These are phyloP conservation scores for Smittia aterrima DNA, from an alignment of 2,888 invertebrate genomes.

Conservation along the genomic window DNA sequence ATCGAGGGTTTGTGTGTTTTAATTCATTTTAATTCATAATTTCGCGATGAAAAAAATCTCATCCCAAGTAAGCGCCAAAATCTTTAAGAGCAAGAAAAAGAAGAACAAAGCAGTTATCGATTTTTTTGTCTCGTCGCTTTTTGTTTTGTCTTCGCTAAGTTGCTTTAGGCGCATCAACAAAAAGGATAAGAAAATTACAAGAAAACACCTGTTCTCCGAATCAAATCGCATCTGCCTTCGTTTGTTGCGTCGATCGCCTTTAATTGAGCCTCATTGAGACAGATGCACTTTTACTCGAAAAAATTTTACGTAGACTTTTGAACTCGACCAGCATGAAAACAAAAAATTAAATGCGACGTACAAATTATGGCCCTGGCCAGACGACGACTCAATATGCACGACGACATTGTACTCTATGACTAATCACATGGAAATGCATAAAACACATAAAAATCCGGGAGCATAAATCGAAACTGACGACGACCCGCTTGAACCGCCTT, in stretches of 20 bases:
- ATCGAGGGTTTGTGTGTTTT: neutral
- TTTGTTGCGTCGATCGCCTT: neutral
- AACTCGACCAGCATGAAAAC: constrained; percentile 18
- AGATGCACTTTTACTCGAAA: neutral
- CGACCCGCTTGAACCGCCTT: too few relatives aligned
- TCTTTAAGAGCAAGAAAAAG: neutral
- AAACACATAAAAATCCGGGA: constrained; percentile 16
- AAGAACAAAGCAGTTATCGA: neutral
- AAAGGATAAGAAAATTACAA: neutral
- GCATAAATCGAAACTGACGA: neutral
- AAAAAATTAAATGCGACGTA: constrained; percentile 11
- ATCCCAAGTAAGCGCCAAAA: neutral
- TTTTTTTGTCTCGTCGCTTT: neutral
- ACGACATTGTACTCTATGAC: neutral
- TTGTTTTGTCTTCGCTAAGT: neutral
- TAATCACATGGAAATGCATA: constrained; percentile 4
- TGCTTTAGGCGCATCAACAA: neutral
- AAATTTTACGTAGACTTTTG: neutral
- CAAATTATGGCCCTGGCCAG: neutral
- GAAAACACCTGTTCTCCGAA: constrained; percentile 6
- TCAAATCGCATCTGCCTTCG: neutral
- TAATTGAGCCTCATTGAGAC: neutral
- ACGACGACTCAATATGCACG: neutral
- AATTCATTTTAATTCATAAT: neutral
- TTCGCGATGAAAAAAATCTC: neutral